A percentile compares a stretch with the other conserved stretches of the same genome.
Conservation (phyloP, 2,888 invertebrate genomes). For the Pristionchus japonicus region DNA sequence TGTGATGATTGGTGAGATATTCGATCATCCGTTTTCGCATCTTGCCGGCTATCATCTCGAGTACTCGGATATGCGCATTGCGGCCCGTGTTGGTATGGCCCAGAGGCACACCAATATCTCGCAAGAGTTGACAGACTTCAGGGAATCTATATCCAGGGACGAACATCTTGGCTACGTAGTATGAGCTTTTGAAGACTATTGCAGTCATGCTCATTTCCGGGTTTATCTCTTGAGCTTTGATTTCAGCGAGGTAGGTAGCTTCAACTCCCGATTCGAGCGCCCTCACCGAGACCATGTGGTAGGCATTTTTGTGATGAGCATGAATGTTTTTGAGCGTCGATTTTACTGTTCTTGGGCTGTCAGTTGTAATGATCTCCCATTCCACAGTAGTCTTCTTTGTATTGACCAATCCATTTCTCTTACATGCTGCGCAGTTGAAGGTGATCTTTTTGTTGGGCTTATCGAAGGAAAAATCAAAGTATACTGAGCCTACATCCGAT, state of each 20-base stretch:
- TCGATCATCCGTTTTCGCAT: neutral
- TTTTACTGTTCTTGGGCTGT: neutral
- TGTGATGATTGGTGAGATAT: neutral
- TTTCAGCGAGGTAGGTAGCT: neutral
- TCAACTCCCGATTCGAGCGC: neutral
- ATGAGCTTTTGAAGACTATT: neutral
- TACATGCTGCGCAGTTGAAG: neutral
- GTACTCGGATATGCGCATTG: neutral
- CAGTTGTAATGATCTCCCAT: neutral
- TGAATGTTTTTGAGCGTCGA: neutral
- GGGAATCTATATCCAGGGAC: neutral
- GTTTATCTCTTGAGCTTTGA: neutral
- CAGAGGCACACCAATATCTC: neutral
- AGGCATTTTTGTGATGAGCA: neutral
- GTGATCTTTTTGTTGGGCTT: neutral
- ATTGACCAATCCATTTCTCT: neutral
- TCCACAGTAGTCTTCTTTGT: neutral
- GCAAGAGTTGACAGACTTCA: neutral
- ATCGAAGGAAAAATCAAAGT: neutral
- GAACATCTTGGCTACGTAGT: neutral
- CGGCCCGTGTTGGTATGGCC: neutral
- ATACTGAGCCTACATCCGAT: neutral
- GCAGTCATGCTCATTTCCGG: neutral
- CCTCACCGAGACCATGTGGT: neutral
- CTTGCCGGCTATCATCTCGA: neutral